Conservation (phyloP, 2,797 vertebrate genomes). For the Pelodytes ibericus region DNA sequence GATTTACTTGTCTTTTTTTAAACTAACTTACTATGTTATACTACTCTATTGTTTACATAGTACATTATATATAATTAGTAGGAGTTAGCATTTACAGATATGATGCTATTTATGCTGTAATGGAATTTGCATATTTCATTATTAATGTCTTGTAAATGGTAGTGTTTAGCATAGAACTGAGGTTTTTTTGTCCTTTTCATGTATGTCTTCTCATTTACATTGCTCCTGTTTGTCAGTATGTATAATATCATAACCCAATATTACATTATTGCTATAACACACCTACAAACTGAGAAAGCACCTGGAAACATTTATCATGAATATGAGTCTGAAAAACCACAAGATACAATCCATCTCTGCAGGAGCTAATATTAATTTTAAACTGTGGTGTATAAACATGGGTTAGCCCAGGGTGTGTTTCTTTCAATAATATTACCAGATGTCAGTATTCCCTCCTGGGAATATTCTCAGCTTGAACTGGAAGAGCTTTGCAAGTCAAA, state of each 20-base stretch:
- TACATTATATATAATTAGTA: too few species aligned
- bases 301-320: slow-evolving; percentile 13
- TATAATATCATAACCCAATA: slow-evolving; percentile 6
- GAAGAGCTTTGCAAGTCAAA: slow-evolving; percentile 41
- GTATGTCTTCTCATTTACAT: too few species aligned
- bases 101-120: too few species aligned
- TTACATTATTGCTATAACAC: slow-evolving; percentile 2
- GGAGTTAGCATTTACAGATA: too few species aligned
- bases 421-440: slow-evolving; percentile 55
- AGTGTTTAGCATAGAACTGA: too few species aligned
- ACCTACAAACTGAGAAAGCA: slow-evolving; percentile 9
- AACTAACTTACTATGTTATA: too few species aligned
- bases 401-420: slow-evolving; percentile 3
- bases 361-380: slow-evolving; percentile 31
- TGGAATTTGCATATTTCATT: too few species aligned
- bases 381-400: slow-evolving; percentile 18
- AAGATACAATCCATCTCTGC: slow-evolving; percentile 22
- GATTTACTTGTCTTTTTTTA: too few species aligned
- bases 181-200: too few species aligned
- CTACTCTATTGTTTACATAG: too few species aligned
- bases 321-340: slow-evolving; percentile 1
- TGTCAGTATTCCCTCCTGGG: slow-evolving; percentile 43
- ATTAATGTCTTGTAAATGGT: too few species aligned
- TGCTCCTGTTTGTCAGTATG: not conserved
- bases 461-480: slow-evolving; percentile 51